Conservation (phyloP, 2,888 invertebrate genomes). For the Busseola fusca region DNA sequence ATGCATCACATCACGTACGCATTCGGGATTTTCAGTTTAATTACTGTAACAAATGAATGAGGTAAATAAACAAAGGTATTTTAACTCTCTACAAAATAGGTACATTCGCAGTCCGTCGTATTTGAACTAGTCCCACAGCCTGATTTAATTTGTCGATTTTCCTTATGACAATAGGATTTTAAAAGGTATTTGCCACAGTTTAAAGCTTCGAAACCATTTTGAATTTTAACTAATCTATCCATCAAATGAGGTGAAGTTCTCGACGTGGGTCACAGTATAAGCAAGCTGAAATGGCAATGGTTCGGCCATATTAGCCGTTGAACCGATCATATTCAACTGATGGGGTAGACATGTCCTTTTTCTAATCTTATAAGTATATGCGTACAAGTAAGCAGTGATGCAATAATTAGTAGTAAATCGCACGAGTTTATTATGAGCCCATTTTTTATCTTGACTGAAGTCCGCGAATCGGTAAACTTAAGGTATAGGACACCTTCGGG, state of each 20-base stretch:
- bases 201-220: not conserved
- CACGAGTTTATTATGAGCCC: too few species aligned
- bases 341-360: not conserved
- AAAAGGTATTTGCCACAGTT: too few species aligned
- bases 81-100: not conserved
- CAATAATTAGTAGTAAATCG: too few species aligned
- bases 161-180: not conserved
- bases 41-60: not conserved
- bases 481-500: not conserved
- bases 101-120: not conserved
- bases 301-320: not conserved
- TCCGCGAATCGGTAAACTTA: not conserved
- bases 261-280: too few species aligned
- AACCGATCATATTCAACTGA: not conserved
- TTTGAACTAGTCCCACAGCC: not conserved
- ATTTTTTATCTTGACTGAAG: too few species aligned
- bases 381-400: too few species aligned
- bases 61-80: not conserved
- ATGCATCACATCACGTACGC: not conserved
- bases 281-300: not conserved
- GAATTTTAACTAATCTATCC: not conserved
- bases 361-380: too few species aligned
- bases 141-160: not conserved
- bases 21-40: conserved; percentile 1
- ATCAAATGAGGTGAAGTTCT: not conserved